Base-by-base conservation (phyloP, 2,113 vertebrate species). In the Eubucco bourcierii region DNA sequence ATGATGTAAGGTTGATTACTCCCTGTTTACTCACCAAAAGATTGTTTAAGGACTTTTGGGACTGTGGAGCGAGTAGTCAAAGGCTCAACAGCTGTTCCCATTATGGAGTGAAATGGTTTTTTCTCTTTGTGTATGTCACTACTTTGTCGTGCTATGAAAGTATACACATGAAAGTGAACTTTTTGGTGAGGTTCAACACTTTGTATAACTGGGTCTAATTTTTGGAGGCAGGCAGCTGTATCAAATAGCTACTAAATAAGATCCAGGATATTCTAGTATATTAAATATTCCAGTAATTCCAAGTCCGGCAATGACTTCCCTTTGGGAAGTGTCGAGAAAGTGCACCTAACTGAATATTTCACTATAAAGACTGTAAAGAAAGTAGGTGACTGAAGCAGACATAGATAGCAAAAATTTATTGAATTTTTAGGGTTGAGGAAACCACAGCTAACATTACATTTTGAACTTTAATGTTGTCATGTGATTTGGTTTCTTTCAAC, bases 151-250 rank as follows among this genome's bases (percentile, higher is more conserved):
- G 21, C 19, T 90, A 28, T 58, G 0, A 0, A 72, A 75, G 23
- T 19, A 6, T 37, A 61, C 9, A 7, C 4, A 3, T 33, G 21
- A 25, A 77, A 76, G 6, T 33, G 27, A 88, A 65, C 4, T 6
- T 70, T 86, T 73, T 70, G 10, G 13, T 0, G 0, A 19, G 20
- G 3, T 8, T 44, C 6, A 50, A 6, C 19, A 76, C 37, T 4
- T 46, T 46, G 6, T 17, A 72, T 15, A 70, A 28, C 10, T 72
- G 24, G 74, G 7, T 18, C 5, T 56, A 20, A 39, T 20, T 82
- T 33, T 70, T 87, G 29, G 25, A 41, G 29, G 4, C 15, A 68
- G 25, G 79, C 15, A 3, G 6, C 47, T 63, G 14, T 60, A 23
- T 46, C 33, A 60, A 63, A 24, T 64, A 27, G 15, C 11, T 20